Evolutionary conservation across 2,888 invertebrate genomes (phyloP).

Genomic region (Erannis defoliaria): DNA sequence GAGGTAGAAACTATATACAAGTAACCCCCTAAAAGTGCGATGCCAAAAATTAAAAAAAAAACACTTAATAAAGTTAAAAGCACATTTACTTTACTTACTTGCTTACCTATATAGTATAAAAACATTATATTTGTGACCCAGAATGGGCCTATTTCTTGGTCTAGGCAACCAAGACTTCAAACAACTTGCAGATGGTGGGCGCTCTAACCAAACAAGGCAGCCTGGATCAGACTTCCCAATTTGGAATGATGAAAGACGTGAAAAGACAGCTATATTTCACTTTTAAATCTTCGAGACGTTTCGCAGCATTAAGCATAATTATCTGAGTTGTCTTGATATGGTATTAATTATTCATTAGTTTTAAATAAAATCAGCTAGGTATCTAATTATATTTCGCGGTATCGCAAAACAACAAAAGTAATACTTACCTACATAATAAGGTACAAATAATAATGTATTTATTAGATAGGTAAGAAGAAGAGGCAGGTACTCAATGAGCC

Average conservation of each 20-base stretch:
- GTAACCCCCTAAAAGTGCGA: too few species aligned
- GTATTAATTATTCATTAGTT: not conserved
- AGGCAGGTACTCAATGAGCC: too few species aligned
- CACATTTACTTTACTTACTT: too few species aligned
- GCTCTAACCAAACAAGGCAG: constrained; percentile 30
- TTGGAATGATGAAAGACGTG: constrained; percentile 28
- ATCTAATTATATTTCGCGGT: not conserved
- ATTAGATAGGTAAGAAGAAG: too few species aligned
- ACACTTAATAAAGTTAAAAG: too few species aligned
- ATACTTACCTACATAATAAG: too few species aligned
- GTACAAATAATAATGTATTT: too few species aligned
- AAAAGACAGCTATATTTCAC: constrained; percentile 28
- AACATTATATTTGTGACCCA: not conserved
- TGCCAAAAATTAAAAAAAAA: too few species aligned
- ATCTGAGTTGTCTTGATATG: not conserved
- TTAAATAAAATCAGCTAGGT: not conserved
- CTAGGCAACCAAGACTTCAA: constrained; percentile 2
- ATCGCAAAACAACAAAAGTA: too few species aligned
- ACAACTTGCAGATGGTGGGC: constrained; percentile 27
- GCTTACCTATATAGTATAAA: too few species aligned
- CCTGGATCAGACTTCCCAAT: constrained; percentile 19
- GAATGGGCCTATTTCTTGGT: not conserved
- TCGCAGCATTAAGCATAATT: constrained; percentile 2
- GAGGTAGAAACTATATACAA: too few species aligned
- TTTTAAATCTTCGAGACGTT: constrained; percentile 16